Evolutionary conservation across 2,797 vertebrate genomes (phyloP).

Genomic region (Austrolebias charrua): DNA sequence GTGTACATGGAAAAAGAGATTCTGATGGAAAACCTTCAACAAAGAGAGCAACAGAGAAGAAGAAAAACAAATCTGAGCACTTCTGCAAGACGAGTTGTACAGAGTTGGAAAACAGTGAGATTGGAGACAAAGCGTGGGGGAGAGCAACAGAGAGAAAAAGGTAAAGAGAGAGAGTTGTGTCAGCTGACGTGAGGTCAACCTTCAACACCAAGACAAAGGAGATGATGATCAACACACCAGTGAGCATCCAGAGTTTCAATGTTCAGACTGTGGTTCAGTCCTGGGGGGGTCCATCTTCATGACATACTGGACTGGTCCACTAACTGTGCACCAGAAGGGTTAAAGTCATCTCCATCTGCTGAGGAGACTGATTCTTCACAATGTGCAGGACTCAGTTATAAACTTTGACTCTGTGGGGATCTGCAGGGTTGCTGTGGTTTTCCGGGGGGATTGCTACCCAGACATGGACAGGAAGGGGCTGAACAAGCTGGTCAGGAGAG

Average conservation of each 20-base stretch:
- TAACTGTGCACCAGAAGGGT: not conserved
- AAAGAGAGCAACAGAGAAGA: slow-evolving; percentile 54
- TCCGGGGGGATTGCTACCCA: no score
- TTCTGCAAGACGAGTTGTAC: slow-evolving; percentile 45
- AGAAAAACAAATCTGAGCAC: slow-evolving; percentile 65
- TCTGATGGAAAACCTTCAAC: slow-evolving; percentile 69
- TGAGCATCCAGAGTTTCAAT: not conserved
- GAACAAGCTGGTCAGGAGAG: no score
- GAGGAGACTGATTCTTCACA: no score
- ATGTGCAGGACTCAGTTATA: no score
- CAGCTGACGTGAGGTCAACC: no score
- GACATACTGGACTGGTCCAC: not conserved
- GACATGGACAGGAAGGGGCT: no score
- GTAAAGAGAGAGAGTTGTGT: slow-evolving; percentile 46
- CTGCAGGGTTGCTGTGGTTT: no score
- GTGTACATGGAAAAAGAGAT: slow-evolving; percentile 73
- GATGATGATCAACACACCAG: no score
- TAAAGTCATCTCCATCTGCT: not conserved
- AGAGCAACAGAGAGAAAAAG: slow-evolving; percentile 44
- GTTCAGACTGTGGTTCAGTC: not conserved
- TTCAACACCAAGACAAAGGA: no score
- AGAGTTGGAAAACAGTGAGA: slow-evolving; percentile 58
- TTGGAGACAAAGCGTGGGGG: slow-evolving; percentile 37
- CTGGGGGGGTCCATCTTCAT: not conserved
- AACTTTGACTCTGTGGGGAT: no score